Conservation (phyloP, 2,888 invertebrate genomes). For the Apotomis betuletana region DNA sequence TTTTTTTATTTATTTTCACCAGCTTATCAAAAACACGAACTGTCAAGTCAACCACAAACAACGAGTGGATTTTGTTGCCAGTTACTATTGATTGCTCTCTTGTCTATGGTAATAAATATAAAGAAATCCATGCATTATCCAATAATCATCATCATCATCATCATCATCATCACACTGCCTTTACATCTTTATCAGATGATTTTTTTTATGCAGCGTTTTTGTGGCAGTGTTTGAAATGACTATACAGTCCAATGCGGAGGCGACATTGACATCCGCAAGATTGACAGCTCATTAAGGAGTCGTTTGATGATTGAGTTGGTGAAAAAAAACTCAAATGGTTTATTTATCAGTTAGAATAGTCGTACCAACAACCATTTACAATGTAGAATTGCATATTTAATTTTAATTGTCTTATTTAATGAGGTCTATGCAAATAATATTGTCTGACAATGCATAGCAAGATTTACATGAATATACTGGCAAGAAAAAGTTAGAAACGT, state of each 20-base stretch:
- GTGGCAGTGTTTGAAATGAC: too few relatives aligned
- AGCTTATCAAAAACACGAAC: slow-evolving; percentile 25
- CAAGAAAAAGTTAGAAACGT: slow-evolving; percentile 20
- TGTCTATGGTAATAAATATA: neutral
- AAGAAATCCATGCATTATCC: slow-evolving; percentile 1
- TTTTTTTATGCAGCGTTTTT: too few relatives aligned
- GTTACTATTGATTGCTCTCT: neutral
- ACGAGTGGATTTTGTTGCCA: slow-evolving; percentile 30
- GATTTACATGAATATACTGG: slow-evolving; percentile 9
- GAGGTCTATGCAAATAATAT: neutral
- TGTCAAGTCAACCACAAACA: slow-evolving; percentile 34
- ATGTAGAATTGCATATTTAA: too few relatives aligned
- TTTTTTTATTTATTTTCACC: slow-evolving; percentile 21
- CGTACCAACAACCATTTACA: too few relatives aligned
- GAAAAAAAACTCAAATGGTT: too few relatives aligned
- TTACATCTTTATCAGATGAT: too few relatives aligned
- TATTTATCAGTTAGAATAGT: too few relatives aligned
- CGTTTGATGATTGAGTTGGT: too few relatives aligned
- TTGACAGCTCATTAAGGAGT: too few relatives aligned
- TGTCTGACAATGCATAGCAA: neutral
- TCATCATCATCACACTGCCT: too few relatives aligned
- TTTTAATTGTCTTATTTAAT: neutral
- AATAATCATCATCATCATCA: neutral
- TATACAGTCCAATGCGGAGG: too few relatives aligned
- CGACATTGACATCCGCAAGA: too few relatives aligned